A percentile compares a stretch with the other conserved stretches of the same genome.
Conservation (phyloP, 1,140 invertebrate species). For the Polyergus mexicanus region DNA sequence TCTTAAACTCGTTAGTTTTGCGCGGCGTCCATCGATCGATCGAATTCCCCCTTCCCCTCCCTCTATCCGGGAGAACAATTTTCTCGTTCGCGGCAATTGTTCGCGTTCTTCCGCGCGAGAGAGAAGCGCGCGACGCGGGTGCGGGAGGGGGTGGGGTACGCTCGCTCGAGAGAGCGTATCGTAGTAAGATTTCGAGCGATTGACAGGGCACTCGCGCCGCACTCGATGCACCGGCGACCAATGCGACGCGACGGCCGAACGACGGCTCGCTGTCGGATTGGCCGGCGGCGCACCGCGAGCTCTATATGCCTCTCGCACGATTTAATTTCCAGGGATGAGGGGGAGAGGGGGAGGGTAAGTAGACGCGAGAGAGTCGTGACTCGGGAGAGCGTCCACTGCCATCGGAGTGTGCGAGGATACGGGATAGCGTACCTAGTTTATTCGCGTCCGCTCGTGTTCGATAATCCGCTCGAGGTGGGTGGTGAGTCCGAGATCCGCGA, state of each 20-base stretch:
- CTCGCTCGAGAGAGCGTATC: slow-evolving; percentile 16
- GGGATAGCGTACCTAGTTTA: slow-evolving; percentile 75
- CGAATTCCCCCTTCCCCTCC: neutral
- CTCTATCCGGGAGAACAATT: neutral
- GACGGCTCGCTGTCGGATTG: slow-evolving; percentile 65
- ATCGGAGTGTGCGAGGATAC: slow-evolving; percentile 82
- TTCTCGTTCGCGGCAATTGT: neutral
- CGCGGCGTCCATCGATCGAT: slow-evolving; percentile 31
- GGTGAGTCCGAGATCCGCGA: slow-evolving; percentile 5
- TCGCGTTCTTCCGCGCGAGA: slow-evolving; percentile 40
- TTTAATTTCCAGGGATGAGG: slow-evolving; percentile 75
- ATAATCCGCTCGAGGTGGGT: slow-evolving; percentile 75
- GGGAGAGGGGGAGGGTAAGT: neutral
- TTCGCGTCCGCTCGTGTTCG: slow-evolving; percentile 53
- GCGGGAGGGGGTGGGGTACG: neutral
- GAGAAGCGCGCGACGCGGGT: neutral
- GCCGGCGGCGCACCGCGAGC: slow-evolving; percentile 66
- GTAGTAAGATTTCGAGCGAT: slow-evolving; percentile 61
- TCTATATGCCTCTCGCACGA: slow-evolving; percentile 71
- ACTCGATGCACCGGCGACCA: slow-evolving; percentile 69
- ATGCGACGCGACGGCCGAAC: slow-evolving; percentile 46
- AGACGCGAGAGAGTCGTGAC: slow-evolving; percentile 73
- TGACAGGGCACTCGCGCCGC: slow-evolving; percentile 67
- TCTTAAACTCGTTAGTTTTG: slow-evolving; percentile 15
- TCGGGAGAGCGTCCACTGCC: slow-evolving; percentile 81